Percentiles rank a stretch among this genome's conserved stretches.
phyloP scores from a whole-genome alignment of 2,888 invertebrate genomes.

The Panzeria rudis region DNA sequence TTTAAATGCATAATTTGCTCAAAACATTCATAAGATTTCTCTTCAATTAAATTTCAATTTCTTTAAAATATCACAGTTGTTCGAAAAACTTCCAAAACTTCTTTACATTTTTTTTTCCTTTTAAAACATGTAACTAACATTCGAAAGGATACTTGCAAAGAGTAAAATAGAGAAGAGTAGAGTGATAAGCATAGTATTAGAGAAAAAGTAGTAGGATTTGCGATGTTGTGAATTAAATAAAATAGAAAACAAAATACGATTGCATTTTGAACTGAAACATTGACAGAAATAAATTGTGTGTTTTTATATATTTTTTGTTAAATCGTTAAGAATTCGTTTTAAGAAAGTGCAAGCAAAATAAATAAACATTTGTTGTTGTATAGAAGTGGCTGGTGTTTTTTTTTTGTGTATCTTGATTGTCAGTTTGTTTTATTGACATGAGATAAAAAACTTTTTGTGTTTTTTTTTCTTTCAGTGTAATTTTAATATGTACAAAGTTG shows the following conservation, averaged over 20 bases:
- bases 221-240: constrained; percentile 34
- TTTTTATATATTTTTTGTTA: constrained; percentile 1
- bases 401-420: constrained; percentile 16
- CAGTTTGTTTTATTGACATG: constrained; percentile 1
- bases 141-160: constrained; percentile 60
- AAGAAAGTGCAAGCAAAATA: constrained; percentile 71
- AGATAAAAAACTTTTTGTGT: not conserved
- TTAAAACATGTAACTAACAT: not conserved
- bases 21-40: too few relatives aligned
- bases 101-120: constrained; percentile 10
- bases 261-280: constrained; percentile 36
- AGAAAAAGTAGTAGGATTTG: constrained; percentile 27
- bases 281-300: constrained; percentile 36
- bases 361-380: constrained; percentile 51
- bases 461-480: constrained; percentile 44
- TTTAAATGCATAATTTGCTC: too few relatives aligned
- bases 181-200: constrained; percentile 1
- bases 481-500: constrained; percentile 49
- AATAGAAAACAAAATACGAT: constrained; percentile 52
- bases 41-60: not conserved
- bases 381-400: not conserved
- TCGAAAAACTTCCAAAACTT: not conserved
- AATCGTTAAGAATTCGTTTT: constrained; percentile 31
- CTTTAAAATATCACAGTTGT: constrained; percentile 6
- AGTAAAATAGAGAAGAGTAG: constrained; percentile 29